Base-by-base conservation (phyloP, 2,113 vertebrate genomes). In the Rousettus leschenaultii region DNA sequence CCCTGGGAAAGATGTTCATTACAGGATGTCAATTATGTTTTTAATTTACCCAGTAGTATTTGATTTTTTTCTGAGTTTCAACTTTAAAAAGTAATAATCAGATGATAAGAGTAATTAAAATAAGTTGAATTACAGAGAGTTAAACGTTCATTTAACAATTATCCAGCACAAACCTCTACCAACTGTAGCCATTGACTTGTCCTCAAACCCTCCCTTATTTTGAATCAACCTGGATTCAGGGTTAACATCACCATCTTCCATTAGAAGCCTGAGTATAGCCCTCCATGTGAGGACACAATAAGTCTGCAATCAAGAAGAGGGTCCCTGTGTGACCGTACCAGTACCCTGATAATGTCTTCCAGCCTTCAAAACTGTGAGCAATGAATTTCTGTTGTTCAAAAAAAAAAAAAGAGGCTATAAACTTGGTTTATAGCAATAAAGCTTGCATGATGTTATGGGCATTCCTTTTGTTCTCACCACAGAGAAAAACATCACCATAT, bases 61-160 rank as follows among this genome's bases (percentile, higher is more conserved):
- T 61, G 18, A 48, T 33, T 71, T 85, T 94, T 91, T 94, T 91
- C 53, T 86, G 11, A 57, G 13, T 57, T 79, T 59, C 16, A 18
- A 59, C 43, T 89, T 89, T 55, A 57, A 53, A 93, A 94, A 77
- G 16, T 94, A 92, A 84, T 35, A 51, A 80, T 63, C 55, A 96
- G 19, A 40, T 82, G 55, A 74, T 53, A 7, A 68, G n/a, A 51
- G 1, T 66, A 78, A 75, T 85, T 95, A 71, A 93, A 89, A 95
- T 55, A 59, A 24, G 19, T 43, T 86, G 38, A 95, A 75, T 91
- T 57, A 28, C 13, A 6, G 26, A 61, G 10, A 63, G 53, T 75
- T 89, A 75, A 92, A 92, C 6, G 8, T 80, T 75, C 63, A 59
- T 19, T 84, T 65, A 74, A 10, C 65, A 86, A 82, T 74, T 77